phyloP scores from a whole-genome alignment of 2,888 invertebrate genomes.

The Cephus runcator region DNA sequence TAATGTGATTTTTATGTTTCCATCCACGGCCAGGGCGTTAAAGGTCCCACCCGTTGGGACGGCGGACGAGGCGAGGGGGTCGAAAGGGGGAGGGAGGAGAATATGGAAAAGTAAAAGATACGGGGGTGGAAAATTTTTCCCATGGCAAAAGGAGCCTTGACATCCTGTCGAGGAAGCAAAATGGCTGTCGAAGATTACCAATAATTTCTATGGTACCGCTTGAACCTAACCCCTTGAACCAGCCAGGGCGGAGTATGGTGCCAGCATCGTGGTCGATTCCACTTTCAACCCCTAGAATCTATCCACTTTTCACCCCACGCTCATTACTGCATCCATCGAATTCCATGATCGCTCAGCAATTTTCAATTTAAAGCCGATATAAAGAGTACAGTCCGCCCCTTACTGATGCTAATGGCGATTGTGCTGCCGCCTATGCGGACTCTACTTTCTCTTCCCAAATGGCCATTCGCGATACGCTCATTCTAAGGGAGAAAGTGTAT shows the following conservation, averaged over 20 bases:
- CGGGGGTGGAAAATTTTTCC: not conserved
- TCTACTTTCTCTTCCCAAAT: not conserved
- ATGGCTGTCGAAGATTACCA: not conserved
- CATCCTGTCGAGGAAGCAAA: not conserved
- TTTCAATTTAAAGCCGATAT: not conserved
- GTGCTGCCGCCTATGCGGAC: not conserved
- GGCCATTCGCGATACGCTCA: not conserved
- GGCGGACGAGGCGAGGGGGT: conserved; percentile 7
- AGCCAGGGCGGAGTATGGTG: not conserved
- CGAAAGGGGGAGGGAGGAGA: conserved; percentile 9
- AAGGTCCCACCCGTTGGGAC: not conserved
- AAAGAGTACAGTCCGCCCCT: not conserved
- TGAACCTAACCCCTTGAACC: not conserved
- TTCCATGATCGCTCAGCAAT: not conserved
- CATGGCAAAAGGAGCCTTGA: not conserved
- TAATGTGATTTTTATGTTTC: conserved; percentile 36
- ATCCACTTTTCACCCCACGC: not conserved
- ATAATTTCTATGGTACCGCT: not conserved
- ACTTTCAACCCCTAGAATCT: not conserved
- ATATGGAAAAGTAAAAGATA: not conserved
- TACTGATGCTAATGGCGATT: not conserved
- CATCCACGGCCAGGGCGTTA: conserved; percentile 11
- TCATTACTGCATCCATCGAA: not conserved
- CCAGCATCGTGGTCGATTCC: not conserved
- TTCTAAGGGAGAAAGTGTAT: conserved; percentile 38